phyloP scores from a whole-genome alignment of 2,113 vertebrate species.

The Pycnonotus jocosus region DNA sequence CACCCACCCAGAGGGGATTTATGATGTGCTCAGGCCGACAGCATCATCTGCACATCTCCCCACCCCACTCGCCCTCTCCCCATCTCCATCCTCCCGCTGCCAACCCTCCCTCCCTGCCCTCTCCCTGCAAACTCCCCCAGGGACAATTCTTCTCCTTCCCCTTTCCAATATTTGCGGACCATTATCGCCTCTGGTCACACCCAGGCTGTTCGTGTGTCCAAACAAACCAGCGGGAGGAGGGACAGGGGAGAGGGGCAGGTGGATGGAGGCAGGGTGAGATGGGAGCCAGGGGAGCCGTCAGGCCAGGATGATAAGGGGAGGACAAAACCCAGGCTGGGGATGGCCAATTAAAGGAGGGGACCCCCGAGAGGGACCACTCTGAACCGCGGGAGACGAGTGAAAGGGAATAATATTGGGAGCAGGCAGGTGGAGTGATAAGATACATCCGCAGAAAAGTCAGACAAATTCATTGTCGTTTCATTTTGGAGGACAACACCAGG shows the following conservation, averaged over 20 bases:
- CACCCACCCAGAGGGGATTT: background rate
- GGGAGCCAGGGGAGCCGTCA: constrained; percentile 5
- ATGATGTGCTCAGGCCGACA: background rate
- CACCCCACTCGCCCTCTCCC: background rate
- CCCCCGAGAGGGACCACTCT: background rate
- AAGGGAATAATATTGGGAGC: background rate
- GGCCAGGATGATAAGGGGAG: constrained; percentile 31
- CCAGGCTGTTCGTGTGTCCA: constrained; percentile 31
- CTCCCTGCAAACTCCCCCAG: background rate
- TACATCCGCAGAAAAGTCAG: background rate
- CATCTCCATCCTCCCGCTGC: background rate
- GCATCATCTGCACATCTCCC: background rate
- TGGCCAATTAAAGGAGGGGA: background rate
- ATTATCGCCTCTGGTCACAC: constrained; percentile 11
- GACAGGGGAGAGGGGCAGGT: background rate
- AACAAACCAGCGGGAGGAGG: background rate
- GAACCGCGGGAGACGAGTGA: background rate
- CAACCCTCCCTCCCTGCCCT: background rate
- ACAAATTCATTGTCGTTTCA: background rate
- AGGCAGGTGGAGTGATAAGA: constrained; percentile 31
- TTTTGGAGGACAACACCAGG: background rate
- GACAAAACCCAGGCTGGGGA: constrained; percentile 11
- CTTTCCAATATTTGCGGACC: constrained; percentile 31
- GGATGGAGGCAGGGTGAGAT: background rate
- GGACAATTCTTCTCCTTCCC: constrained; percentile 18